phyloP scores from a whole-genome alignment of 2,797 vertebrate species.

The Enteromius mattozi region DNA sequence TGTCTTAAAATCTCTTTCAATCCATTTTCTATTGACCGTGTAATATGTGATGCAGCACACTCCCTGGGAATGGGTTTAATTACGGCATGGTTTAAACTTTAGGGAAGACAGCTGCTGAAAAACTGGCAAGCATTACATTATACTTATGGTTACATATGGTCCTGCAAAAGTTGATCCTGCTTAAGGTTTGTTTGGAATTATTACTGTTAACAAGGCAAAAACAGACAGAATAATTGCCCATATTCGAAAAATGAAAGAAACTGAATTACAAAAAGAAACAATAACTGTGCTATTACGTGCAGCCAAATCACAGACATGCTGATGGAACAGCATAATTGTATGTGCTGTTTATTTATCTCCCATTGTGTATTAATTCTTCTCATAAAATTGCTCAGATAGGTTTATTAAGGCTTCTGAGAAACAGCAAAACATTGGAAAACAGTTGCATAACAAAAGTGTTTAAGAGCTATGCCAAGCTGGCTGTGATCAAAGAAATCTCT shows the following conservation, averaged over 20 bases:
- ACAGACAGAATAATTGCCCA: neutral
- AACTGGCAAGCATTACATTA: neutral
- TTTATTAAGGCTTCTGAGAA: conserved; percentile 15
- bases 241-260: neutral
- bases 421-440: conserved; percentile 32
- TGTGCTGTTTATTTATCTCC: neutral
- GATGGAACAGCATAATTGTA: neutral
- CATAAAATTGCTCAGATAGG: conserved; percentile 3
- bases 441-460: conserved; percentile 40
- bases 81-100: neutral
- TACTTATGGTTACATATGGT: too few species aligned
- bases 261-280: neutral
- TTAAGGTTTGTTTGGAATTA: neutral
- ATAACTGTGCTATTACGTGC: neutral
- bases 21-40: conserved; percentile 4
- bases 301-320: neutral
- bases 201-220: neutral
- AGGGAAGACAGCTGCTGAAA: neutral
- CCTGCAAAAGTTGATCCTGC: neutral
- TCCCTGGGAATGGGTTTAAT: neutral
- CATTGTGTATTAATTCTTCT: neutral
- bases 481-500: conserved; percentile 17
- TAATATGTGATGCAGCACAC: neutral
- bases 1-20: neutral
- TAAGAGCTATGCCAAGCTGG: conserved; percentile 40